Conservation (phyloP, 2,797 vertebrate species). For the Psittacula echo region DNA sequence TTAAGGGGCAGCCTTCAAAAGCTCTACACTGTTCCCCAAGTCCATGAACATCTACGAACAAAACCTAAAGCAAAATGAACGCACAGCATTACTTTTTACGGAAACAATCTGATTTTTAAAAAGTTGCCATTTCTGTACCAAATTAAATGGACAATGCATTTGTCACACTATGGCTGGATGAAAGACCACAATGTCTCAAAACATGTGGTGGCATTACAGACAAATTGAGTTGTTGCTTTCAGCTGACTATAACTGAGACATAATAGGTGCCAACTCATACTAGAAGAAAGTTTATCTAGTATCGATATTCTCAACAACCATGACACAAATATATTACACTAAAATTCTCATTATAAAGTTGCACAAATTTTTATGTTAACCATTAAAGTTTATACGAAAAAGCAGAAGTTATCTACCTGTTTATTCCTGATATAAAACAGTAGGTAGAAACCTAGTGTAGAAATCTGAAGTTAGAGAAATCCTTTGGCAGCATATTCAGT, state of each 20-base stretch:
- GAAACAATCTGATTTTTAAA: not conserved
- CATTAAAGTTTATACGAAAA: slow-evolving; percentile 52
- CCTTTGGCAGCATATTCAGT: slow-evolving; percentile 79
- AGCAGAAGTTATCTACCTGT: slow-evolving; percentile 47
- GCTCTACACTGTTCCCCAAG: not conserved
- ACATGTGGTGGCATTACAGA: not conserved
- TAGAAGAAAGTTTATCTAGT: not conserved
- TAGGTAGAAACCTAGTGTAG: slow-evolving; percentile 67
- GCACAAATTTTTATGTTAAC: slow-evolving; percentile 29
- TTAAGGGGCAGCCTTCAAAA: not conserved
- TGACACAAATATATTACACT: not conserved
- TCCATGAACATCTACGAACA: not conserved
- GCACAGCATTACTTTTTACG: not conserved
- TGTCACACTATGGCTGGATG: not conserved
- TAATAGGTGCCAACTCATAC: not conserved
- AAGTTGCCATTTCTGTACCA: not conserved
- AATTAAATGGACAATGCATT: not conserved
- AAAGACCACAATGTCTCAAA: not conserved
- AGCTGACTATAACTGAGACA: not conserved
- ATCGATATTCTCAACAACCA: not conserved
- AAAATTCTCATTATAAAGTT: slow-evolving; percentile 44
- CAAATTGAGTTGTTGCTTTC: not conserved
- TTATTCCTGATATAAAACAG: slow-evolving; percentile 72
- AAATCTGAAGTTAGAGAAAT: slow-evolving; percentile 70
- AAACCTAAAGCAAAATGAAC: not conserved